Percentiles rank a stretch among this genome's conserved stretches.
Evolutionary conservation across 2,888 invertebrate genomes (phyloP).

Genomic region (Operophtera brumata): DNA sequence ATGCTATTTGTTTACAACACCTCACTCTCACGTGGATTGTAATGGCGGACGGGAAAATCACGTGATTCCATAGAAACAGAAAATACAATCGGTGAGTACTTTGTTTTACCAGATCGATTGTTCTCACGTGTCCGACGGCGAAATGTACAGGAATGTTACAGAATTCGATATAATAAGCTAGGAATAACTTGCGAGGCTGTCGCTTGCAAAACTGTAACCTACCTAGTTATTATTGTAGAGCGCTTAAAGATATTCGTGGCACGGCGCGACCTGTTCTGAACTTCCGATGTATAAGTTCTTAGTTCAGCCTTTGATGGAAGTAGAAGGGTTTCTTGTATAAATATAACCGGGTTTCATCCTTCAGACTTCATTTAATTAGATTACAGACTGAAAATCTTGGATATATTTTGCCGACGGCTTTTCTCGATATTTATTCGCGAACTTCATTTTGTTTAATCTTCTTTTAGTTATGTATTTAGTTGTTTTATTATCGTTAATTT

Average conservation of each 20-base stretch:
- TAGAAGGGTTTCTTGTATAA: conserved; percentile 9
- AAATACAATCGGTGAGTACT: conserved; percentile 23
- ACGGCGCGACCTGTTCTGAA: conserved; percentile 19
- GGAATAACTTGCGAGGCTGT: conserved; percentile 2
- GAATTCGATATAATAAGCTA: background rate
- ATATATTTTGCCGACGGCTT: conserved; percentile 9
- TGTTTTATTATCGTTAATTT: background rate
- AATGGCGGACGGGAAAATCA: conserved; percentile 42
- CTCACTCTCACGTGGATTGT: conserved; percentile 39
- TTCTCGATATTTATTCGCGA: background rate
- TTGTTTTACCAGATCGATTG: conserved; percentile 14
- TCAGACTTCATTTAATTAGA: conserved; percentile 23
- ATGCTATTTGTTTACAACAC: conserved; percentile 38
- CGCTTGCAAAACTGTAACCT: background rate
- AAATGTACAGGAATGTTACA: conserved; percentile 2
- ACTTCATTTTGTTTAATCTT: conserved; percentile 1
- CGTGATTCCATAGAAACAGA: conserved; percentile 36
- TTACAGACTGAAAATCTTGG: conserved; percentile 17
- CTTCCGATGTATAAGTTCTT: conserved; percentile 20
- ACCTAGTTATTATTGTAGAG: conserved; percentile 10
- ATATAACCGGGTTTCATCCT: conserved; percentile 7
- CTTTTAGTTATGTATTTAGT: background rate
- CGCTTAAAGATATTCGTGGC: conserved; percentile 21
- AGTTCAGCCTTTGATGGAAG: conserved; percentile 8
- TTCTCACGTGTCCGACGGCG: background rate